phyloP scores from a whole-genome alignment of 2,113 vertebrate genomes.

The Indicator maculatus region DNA sequence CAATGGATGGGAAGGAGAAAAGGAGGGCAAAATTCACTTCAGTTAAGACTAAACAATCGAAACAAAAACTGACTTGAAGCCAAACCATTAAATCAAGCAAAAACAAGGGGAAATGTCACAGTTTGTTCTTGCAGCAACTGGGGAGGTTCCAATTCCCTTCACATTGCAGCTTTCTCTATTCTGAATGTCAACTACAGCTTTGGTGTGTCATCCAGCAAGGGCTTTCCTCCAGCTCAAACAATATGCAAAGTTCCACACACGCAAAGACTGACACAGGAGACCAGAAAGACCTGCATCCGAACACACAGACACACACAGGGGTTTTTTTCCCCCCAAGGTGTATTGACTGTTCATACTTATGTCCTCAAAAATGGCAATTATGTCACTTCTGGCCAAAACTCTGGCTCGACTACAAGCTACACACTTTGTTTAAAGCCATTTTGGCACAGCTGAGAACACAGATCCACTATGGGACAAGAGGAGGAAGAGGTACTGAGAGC shows the following conservation, averaged over 20 bases:
- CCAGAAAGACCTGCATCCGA: not conserved
- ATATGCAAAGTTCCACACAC: not conserved
- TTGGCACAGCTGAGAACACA: not conserved
- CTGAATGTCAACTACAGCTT: not conserved
- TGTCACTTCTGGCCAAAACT: not conserved
- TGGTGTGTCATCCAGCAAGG: not conserved
- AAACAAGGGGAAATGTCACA: conserved; percentile 9
- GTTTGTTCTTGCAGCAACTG: conserved; percentile 33
- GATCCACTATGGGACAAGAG: not conserved
- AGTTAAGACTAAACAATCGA: not conserved
- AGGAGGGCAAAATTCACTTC: not conserved
- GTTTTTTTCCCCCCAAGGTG: not conserved
- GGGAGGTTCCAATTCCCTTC: conserved; percentile 6
- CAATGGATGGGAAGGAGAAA: not conserved
- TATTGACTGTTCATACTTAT: not conserved
- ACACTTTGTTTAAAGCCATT: not conserved
- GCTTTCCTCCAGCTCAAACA: not conserved
- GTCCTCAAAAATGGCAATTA: not conserved
- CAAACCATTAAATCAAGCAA: conserved; percentile 48
- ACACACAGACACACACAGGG: not conserved
- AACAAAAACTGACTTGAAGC: conserved; percentile 39
- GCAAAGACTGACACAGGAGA: not conserved
- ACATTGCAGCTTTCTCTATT: not conserved
- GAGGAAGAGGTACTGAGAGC: not conserved
- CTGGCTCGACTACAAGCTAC: not conserved